phyloP scores from a whole-genome alignment of 2,888 invertebrate species.

The Leucophenga maculata region DNA sequence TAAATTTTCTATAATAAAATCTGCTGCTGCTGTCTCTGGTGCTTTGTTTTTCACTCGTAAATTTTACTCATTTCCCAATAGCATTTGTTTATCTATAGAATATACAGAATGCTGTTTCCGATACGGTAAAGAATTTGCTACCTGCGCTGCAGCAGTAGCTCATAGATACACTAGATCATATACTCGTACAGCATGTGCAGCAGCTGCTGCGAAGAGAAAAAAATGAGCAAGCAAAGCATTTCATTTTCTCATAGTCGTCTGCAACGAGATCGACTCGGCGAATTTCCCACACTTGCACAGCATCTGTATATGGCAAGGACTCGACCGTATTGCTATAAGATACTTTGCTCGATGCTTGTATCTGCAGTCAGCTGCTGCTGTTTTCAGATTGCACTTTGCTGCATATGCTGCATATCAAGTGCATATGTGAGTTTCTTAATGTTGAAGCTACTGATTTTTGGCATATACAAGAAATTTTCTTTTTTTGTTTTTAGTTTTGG shows the following conservation, averaged over 20 bases:
- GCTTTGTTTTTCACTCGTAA: not conserved
- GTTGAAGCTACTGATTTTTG: not conserved
- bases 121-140: not conserved
- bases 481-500: slow-evolving; percentile 49
- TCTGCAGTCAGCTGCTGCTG: slow-evolving; percentile 36
- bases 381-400: slow-evolving; percentile 35
- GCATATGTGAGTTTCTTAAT: not conserved
- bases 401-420: slow-evolving; percentile 12
- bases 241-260: slow-evolving; percentile 7
- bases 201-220: slow-evolving; percentile 2
- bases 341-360: not conserved
- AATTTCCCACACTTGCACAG: slow-evolving; percentile 15
- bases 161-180: not conserved
- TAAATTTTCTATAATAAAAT: not conserved
- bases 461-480: not conserved
- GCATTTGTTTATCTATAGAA: too few relatives aligned
- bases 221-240: not conserved
- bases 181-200: slow-evolving; percentile 7
- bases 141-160: slow-evolving; percentile 1
- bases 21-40: not conserved
- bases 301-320: slow-evolving; percentile 40
- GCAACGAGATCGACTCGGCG: not conserved
- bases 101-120: not conserved
- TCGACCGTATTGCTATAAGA: not conserved
- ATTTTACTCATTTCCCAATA: too few relatives aligned